Evolutionary conservation across 2,888 invertebrate species (phyloP).

Genomic region (Protula sp.): DNA sequence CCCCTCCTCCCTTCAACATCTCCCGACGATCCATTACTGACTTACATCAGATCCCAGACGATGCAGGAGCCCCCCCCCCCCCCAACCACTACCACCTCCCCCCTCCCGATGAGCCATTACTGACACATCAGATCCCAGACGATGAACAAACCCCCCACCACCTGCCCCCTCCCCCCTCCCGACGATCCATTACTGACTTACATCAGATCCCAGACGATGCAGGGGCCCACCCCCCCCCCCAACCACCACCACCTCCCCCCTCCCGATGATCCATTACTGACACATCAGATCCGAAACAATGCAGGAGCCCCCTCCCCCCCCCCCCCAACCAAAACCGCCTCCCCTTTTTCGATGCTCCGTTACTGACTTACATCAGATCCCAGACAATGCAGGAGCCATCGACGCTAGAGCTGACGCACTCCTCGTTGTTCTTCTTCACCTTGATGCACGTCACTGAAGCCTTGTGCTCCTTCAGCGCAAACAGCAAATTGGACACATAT

Average conservation of each 20-base stretch:
- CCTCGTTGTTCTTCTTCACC: slow-evolving; percentile 70
- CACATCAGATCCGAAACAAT: too few species aligned
- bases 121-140: too few species aligned
- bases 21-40: too few species aligned
- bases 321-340: too few species aligned
- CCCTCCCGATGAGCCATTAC: too few species aligned
- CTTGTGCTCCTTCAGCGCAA: slow-evolving; percentile 79
- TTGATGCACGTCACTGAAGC: slow-evolving; percentile 78
- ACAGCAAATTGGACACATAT: slow-evolving; percentile 56
- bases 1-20: too few species aligned
- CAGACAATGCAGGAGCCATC: slow-evolving; percentile 92
- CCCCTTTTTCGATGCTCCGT: neutral
- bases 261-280: too few species aligned
- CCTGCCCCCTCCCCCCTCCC: too few species aligned
- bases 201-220: slow-evolving; percentile 82
- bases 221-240: slow-evolving; percentile 89
- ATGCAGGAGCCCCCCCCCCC: slow-evolving; percentile 89
- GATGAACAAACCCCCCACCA: too few species aligned
- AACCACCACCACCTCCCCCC: slow-evolving; percentile 79
- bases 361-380: slow-evolving; percentile 61
- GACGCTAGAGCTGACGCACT: slow-evolving; percentile 81
- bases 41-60: slow-evolving; percentile 72
- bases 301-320: too few species aligned
- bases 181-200: too few species aligned
- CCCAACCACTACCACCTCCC: slow-evolving; percentile 80